Conservation (phyloP, 2,888 invertebrate species). For the Drosophila nr. perissopoda region DNA sequence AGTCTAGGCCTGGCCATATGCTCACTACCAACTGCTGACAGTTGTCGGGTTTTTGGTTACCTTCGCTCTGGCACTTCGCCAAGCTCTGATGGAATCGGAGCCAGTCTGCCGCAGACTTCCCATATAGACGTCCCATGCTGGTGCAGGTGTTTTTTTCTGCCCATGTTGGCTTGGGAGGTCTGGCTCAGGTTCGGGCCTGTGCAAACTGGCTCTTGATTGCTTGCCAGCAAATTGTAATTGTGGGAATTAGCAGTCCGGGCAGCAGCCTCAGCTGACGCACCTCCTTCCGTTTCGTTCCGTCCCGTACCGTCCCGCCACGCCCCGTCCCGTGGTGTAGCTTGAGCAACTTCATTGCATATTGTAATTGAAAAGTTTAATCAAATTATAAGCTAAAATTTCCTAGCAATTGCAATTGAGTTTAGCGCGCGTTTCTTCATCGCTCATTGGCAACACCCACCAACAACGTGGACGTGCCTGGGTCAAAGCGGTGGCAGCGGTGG, state of each 20-base stretch:
- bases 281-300: conserved; percentile 2
- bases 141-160: conserved; percentile 31
- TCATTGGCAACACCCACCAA: conserved; percentile 43
- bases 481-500: conserved; percentile 4
- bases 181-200: conserved; percentile 16
- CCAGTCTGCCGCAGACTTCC: conserved; percentile 14
- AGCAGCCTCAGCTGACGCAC: conserved; percentile 27
- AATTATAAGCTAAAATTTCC: conserved; percentile 76
- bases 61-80: conserved; percentile 50
- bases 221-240: conserved; percentile 80
- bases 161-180: conserved; percentile 50
- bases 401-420: conserved; percentile 74
- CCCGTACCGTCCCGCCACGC: neutral
- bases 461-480: conserved; percentile 27
- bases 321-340: conserved; percentile 21
- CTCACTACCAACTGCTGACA: conserved; percentile 42
- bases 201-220: conserved; percentile 66
- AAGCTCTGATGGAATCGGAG: conserved; percentile 43
- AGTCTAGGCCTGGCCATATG: conserved; percentile 57
- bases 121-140: conserved; percentile 22
- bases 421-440: conserved; percentile 35
- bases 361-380: conserved; percentile 79
- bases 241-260: conserved; percentile 74
- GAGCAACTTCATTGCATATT: conserved; percentile 79
- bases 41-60: conserved; percentile 55